Conservation (phyloP, 2,113 vertebrate species). For the Procavia capensis region DNA sequence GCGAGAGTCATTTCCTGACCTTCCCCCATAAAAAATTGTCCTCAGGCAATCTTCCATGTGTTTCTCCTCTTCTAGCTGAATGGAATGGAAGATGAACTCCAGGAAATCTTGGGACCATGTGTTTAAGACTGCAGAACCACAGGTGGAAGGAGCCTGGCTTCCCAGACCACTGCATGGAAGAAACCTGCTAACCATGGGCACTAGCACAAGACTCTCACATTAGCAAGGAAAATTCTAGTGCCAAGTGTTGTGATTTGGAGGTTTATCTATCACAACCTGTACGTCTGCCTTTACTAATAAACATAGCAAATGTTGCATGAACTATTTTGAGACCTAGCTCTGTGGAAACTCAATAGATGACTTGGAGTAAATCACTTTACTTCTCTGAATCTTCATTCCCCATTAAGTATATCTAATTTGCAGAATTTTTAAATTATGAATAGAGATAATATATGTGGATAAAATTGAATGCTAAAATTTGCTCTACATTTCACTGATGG, state of each 20-base stretch:
- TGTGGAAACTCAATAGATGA: neutral
- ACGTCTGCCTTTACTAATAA: neutral
- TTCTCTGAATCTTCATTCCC: neutral
- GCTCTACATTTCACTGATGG: constrained; percentile 8
- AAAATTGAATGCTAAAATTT: constrained; percentile 24
- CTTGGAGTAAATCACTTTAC: constrained; percentile 37
- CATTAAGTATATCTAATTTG: neutral
- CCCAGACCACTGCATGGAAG: neutral
- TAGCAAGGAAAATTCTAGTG: neutral
- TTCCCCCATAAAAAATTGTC: neutral
- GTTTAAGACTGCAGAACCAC: neutral
- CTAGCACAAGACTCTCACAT: neutral
- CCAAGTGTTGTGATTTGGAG: neutral
- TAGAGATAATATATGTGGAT: constrained; percentile 29
- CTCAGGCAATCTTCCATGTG: neutral
- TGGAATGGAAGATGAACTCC: neutral
- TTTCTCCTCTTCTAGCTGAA: neutral
- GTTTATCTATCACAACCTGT: neutral
- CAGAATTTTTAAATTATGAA: constrained; percentile 39
- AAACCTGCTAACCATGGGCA: neutral
- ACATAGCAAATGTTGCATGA: constrained; percentile 38
- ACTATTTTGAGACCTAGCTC: neutral
- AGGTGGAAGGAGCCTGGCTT: neutral
- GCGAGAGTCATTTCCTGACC: neutral
- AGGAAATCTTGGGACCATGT: neutral